phyloP scores from a whole-genome alignment of 2,888 invertebrate species.

The Crioceris asparagi region DNA sequence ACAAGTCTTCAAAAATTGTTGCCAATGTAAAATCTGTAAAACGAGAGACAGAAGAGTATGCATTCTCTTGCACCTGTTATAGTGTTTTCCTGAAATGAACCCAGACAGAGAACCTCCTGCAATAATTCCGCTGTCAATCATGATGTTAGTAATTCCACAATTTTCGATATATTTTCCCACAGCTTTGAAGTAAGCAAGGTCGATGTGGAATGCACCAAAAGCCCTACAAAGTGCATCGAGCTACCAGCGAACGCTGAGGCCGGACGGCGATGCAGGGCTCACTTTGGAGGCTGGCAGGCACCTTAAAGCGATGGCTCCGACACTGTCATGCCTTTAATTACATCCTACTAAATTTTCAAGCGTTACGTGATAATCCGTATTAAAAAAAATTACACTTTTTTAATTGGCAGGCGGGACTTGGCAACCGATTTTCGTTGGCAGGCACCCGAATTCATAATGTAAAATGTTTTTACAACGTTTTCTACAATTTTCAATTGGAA shows the following conservation, averaged over 20 bases:
- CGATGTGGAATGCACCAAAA: conserved; percentile 25
- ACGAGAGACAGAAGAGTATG: conserved; percentile 8
- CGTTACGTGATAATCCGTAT: too few relatives aligned
- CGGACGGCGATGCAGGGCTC: conserved; percentile 2
- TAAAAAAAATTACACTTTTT: too few relatives aligned
- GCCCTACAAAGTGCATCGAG: too few relatives aligned
- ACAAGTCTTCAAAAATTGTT: too few relatives aligned
- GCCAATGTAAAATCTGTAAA: too few relatives aligned
- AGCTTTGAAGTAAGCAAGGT: conserved; percentile 19
- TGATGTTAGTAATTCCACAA: conserved; percentile 6
- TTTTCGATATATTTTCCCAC: conserved; percentile 12
- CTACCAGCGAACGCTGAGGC: too few relatives aligned
- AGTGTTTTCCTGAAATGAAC: conserved; percentile 9
- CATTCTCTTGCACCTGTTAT: conserved; percentile 9
- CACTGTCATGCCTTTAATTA: background rate
- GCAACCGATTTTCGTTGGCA: too few relatives aligned
- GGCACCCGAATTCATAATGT: too few relatives aligned
- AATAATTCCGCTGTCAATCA: conserved; percentile 5
- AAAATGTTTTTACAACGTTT: too few relatives aligned
- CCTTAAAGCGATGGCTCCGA: conserved; percentile 1
- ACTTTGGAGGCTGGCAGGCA: conserved; percentile 3
- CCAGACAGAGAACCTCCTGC: conserved; percentile 8
- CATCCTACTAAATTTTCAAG: background rate
- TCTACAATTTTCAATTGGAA: too few relatives aligned
- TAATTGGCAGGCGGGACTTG: too few relatives aligned